These are phyloP conservation scores for Zaprionus capensis DNA, from an alignment of 1,140 invertebrate genomes.

Conservation along the genomic window DNA sequence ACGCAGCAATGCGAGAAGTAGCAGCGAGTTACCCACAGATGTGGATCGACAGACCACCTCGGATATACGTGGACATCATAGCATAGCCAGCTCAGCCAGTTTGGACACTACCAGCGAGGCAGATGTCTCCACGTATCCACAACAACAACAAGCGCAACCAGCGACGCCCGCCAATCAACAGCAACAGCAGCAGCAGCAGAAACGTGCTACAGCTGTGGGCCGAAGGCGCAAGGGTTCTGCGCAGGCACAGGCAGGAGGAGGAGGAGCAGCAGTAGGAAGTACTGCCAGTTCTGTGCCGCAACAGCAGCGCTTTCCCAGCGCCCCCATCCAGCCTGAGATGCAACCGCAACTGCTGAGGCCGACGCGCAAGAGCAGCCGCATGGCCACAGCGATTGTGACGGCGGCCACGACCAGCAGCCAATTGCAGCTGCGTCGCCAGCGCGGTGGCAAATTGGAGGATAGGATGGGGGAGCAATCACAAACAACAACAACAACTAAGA, in stretches of 20 bases:
- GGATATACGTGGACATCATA: slow-evolving; percentile 59
- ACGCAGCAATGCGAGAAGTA: slow-evolving; percentile 86
- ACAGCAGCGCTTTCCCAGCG: slow-evolving; percentile 78
- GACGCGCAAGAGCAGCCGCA: slow-evolving; percentile 78
- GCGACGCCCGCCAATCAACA: slow-evolving; percentile 6
- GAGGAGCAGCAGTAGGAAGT: slow-evolving; percentile 19
- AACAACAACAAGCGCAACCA: not conserved
- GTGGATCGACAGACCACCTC: slow-evolving; percentile 84
- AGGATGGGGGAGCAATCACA: slow-evolving; percentile 75
- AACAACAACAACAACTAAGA: slow-evolving; percentile 39
- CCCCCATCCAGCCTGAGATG: slow-evolving; percentile 84
- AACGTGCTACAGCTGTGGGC: slow-evolving; percentile 57
- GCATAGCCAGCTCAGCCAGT: slow-evolving; percentile 64
- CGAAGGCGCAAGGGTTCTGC: slow-evolving; percentile 49
- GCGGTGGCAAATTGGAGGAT: slow-evolving; percentile 76
- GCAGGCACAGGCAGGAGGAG: slow-evolving; percentile 47
- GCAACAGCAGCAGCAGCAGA: slow-evolving; percentile 13
- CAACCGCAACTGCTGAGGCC: slow-evolving; percentile 51
- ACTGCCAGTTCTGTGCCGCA: not conserved
- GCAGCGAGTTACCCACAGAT: slow-evolving; percentile 83
- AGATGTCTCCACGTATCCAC: slow-evolving; percentile 27
- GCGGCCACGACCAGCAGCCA: slow-evolving; percentile 78
- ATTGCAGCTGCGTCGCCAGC: slow-evolving; percentile 49
- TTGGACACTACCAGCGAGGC: slow-evolving; percentile 74
- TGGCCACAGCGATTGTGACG: slow-evolving; percentile 75